Percentiles rank a stretch among this genome's conserved stretches.
Evolutionary conservation across 2,888 invertebrate species (phyloP).

Genomic region (Macrophya alboannulata): DNA sequence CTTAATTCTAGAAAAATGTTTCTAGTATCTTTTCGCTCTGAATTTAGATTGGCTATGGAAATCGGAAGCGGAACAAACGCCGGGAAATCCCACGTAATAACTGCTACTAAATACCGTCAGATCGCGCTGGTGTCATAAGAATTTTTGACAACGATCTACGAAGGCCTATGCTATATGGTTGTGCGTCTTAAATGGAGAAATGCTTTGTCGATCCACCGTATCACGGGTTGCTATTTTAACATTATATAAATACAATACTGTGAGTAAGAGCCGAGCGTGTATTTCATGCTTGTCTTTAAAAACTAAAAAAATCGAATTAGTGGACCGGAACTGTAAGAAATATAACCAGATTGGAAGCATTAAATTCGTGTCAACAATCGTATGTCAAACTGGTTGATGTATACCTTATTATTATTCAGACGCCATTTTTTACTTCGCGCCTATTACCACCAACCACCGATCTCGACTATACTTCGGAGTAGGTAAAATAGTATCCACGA

Average conservation of each 20-base stretch:
- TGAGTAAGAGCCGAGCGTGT: neutral
- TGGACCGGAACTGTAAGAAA: neutral
- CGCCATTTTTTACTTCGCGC: slow-evolving; percentile 47
- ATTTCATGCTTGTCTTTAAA: neutral
- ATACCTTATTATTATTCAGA: slow-evolving; percentile 24
- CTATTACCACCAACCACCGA: slow-evolving; percentile 50
- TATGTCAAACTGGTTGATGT: slow-evolving; percentile 41
- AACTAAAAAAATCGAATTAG: neutral
- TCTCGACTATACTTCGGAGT: slow-evolving; percentile 9
- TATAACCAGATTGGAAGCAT: neutral
- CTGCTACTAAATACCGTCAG: neutral
- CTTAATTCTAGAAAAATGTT: neutral
- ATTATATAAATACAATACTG: slow-evolving; percentile 31
- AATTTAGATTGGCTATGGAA: neutral
- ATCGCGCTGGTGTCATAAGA: neutral
- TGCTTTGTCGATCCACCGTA: slow-evolving; percentile 27
- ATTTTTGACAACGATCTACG: slow-evolving; percentile 21
- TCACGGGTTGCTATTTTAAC: neutral
- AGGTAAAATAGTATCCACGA: slow-evolving; percentile 1
- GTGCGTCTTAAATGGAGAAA: slow-evolving; percentile 44
- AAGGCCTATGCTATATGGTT: neutral
- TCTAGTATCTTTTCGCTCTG: neutral
- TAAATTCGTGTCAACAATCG: slow-evolving; percentile 21
- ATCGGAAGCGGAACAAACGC: neutral
- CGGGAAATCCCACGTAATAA: neutral